These are phyloP conservation scores for Castor canadensis DNA, from an alignment of 2,113 vertebrate genomes.

Conservation along the genomic window DNA sequence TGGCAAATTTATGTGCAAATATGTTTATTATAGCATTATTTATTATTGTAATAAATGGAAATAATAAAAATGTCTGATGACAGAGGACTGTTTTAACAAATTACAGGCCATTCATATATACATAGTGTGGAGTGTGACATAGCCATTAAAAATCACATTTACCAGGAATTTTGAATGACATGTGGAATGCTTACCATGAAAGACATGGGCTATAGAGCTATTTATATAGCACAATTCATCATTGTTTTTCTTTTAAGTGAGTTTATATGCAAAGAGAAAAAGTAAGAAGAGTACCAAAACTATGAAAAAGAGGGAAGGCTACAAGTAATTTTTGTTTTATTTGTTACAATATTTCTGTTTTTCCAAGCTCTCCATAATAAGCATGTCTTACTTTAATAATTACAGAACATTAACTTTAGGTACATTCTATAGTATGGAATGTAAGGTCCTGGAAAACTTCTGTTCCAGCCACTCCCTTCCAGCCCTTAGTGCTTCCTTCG, in stretches of 20 bases:
- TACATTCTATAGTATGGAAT: neutral
- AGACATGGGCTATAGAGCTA: neutral
- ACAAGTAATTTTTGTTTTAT: conserved; percentile 3
- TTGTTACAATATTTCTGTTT: neutral
- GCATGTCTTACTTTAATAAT: conserved; percentile 13
- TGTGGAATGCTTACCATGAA: conserved; percentile 7
- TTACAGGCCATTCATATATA: conserved; percentile 1
- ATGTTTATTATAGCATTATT: conserved; percentile 71
- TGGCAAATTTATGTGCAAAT: conserved; percentile 68
- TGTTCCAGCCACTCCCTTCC: neutral
- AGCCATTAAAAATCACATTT: conserved; percentile 55
- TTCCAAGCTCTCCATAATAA: neutral
- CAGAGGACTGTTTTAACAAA: conserved; percentile 47
- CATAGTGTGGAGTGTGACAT: conserved; percentile 12
- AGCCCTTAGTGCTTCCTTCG: neutral
- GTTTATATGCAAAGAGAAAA: neutral
- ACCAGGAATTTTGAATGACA: conserved; percentile 19
- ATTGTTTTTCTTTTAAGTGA: neutral
- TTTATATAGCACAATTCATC: neutral
- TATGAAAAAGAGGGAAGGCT: conserved; percentile 9
- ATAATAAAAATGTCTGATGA: conserved; percentile 59
- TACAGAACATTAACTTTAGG: neutral
- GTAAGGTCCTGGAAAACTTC: neutral
- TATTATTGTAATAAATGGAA: conserved; percentile 67
- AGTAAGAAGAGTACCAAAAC: neutral